Base-by-base conservation (phyloP, 2,888 invertebrate species). In the Temnothorax ravouxi region DNA sequence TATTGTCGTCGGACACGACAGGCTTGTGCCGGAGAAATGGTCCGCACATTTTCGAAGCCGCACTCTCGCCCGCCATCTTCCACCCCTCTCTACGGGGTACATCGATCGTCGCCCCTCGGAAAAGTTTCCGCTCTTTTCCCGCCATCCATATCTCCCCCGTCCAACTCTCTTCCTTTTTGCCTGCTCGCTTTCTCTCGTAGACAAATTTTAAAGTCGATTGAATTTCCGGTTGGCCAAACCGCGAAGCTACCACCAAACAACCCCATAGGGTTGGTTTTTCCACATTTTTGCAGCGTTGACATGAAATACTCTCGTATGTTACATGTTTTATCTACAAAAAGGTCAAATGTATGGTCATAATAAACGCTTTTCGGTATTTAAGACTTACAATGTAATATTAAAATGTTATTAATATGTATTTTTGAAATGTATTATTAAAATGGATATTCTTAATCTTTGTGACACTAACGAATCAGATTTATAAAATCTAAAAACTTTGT, bases 41-140 rank as follows among this genome's bases (percentile, higher is more conserved):
- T 86, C 89, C 88, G 91, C 91, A 91, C 91, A 92, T 89, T 92
- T 91, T 91, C 89, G 72, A 88, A 91, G 90, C 77, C 62, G 59
- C 66, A 67, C 54, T 41, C 50, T 66, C 34, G 59, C 56, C 71
- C 83, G 62, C 61, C 80, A 61, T 79, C 79, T 84, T 83, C 75
- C 34, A 25, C 67, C 62, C 66, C 62, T 74, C 66, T 84, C 83
- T 81, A 67, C 52, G 69, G 47, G 66, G 52, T 76, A 84, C 79
- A 83, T 80, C 79, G 79, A 80, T 80, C 50, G 82, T 81, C 80
- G 3, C 15, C 80, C 47, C 62, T 83, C 67, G 52, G 80, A 69
- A 67, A 69, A 83, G 82, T 59, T 84, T 82, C 66, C 81, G 47
- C 79, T 47, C 69, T 64, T 79, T 34, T 75, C 64, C 72, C 75